Evolutionary conservation across 2,888 invertebrate species (phyloP), one percentile per base, ranked within the genome.

Genomic region (Electrophaes corylata): DNA sequence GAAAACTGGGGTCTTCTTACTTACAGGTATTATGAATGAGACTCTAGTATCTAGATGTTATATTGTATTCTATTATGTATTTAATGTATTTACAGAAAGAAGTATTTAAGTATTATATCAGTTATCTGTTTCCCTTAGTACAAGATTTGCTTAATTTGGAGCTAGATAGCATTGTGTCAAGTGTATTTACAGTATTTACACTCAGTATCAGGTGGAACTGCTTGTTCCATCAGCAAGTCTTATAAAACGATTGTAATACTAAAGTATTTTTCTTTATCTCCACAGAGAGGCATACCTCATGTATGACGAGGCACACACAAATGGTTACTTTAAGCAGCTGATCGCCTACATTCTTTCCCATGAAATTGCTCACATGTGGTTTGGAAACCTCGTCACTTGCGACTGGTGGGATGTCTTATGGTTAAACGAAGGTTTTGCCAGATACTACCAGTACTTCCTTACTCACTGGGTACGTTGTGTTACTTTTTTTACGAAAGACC

Each of bases 1-100:
- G 96, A 96, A 78, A 96, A 97, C 78, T 96, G 96, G 96, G 97
- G 96, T 4, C 83, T 96, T 39, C 92, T 96, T 4, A 96, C 96
- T 0, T 97, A 95, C 85, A 94, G 93, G 94, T 94, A 76, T 45
- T 12, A 14, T 44, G 41, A 14, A 12, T 14, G 14, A 14, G 14
- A 14, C 1, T 26, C 6, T 10, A 6, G 26, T 26, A 10, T 6
- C 10, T 26, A 26, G 6, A 10, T 10, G 6, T 23, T 23, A 23
- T 23, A n/a, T n/a, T n/a, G n/a, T n/a, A n/a, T n/a, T n/a, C n/a
- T n/a, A n/a, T n/a, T n/a, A n/a, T n/a, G n/a, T n/a, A n/a, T n/a
- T n/a, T n/a, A n/a, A n/a, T n/a, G n/a, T n/a, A n/a, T n/a, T n/a
- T n/a, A n/a, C n/a, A n/a, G n/a, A n/a, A n/a, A n/a, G n/a, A n/a